Evolutionary conservation across 2,113 vertebrate species (phyloP).

Genomic region (Phocoena sinus): DNA sequence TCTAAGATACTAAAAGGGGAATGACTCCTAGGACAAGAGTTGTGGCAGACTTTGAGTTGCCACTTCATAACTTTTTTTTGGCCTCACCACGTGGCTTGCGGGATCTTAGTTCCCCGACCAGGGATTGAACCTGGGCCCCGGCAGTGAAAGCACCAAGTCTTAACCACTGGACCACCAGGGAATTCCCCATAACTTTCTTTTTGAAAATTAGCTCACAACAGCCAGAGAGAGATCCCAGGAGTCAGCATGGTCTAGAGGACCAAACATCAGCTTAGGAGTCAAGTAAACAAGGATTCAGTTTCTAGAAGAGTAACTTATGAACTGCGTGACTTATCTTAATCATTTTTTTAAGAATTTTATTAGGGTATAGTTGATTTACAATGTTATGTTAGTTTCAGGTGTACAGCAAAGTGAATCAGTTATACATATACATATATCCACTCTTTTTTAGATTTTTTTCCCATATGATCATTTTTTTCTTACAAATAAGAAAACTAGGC

Average conservation of each 20-base stretch:
- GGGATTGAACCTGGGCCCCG: neutral
- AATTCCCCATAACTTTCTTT: neutral
- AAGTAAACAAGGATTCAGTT: neutral
- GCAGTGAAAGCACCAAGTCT: neutral
- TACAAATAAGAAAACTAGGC: neutral
- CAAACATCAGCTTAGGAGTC: neutral
- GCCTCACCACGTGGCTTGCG: accelerated
- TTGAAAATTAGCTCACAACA: neutral
- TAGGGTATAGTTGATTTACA: too few species aligned
- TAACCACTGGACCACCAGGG: neutral
- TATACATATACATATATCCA: too few species aligned
- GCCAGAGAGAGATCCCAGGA: neutral
- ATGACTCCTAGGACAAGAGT: neutral
- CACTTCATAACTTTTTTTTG: neutral
- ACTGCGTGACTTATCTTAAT: neutral
- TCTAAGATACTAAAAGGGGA: neutral
- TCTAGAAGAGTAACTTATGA: neutral
- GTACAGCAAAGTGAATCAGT: too few species aligned
- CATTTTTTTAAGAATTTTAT: neutral
- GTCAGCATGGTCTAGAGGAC: neutral
- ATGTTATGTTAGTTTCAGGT: too few species aligned
- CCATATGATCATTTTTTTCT: neutral
- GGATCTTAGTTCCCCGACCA: neutral
- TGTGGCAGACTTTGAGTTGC: neutral
- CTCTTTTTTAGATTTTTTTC: too few species aligned